A percentile compares a stretch with the other conserved stretches of the same genome.
Evolutionary conservation across 2,113 vertebrate species (phyloP).

Genomic region (Lepus americanus): DNA sequence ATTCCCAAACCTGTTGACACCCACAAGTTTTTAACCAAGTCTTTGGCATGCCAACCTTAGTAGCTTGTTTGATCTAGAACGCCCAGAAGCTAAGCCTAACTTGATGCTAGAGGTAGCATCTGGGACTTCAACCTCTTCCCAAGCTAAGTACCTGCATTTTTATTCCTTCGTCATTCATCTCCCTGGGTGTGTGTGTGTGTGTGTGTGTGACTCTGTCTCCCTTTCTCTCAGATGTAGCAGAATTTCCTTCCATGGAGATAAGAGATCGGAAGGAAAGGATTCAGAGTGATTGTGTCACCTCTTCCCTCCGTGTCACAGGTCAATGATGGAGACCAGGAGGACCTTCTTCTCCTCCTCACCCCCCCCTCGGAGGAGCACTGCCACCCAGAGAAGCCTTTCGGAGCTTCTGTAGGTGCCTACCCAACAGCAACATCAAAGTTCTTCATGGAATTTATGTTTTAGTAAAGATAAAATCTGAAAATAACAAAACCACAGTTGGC

Average conservation of each 20-base stretch:
- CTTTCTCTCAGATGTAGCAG: not conserved
- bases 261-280: not conserved
- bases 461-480: not conserved
- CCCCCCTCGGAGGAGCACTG: not conserved
- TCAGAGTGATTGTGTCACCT: not conserved
- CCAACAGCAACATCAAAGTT: not conserved
- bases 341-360: not conserved
- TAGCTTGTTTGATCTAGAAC: not conserved
- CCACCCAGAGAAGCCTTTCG: not conserved
- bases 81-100: not conserved
- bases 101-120: accelerated
- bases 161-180: not conserved
- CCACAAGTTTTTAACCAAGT: not conserved
- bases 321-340: not conserved
- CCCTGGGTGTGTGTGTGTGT: not conserved
- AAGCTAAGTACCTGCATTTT: not conserved
- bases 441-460: not conserved
- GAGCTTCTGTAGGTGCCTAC: not conserved
- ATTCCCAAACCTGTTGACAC: not conserved
- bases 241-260: not conserved
- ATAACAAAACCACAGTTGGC: constrained; percentile 17
- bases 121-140: too few species aligned
- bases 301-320: not conserved
- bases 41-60: not conserved
- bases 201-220: not conserved